Evolutionary conservation across 2,888 invertebrate genomes (phyloP).

Genomic region (Mythimna impura): DNA sequence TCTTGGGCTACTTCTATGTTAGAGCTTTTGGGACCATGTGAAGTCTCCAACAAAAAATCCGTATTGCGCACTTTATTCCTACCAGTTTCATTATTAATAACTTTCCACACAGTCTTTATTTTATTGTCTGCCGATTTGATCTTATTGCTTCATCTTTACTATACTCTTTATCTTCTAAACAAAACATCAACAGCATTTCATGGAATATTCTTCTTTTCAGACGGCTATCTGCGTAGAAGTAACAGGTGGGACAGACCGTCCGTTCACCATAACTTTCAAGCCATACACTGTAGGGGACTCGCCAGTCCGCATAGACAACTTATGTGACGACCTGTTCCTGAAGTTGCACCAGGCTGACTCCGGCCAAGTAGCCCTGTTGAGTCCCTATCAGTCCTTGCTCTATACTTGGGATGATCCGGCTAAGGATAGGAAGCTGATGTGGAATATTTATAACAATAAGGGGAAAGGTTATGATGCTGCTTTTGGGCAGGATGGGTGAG

Average conservation of each 20-base stretch:
- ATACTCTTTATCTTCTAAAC: too few relatives aligned
- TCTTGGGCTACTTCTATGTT: too few relatives aligned
- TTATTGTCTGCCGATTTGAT: too few relatives aligned
- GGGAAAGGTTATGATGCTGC: conserved; percentile 93
- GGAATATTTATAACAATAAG: conserved; percentile 96
- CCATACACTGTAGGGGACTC: conserved; percentile 94
- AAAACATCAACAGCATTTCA: too few relatives aligned
- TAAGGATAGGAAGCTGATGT: conserved; percentile 92
- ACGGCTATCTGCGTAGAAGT: conserved; percentile 93
- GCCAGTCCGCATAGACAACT: conserved; percentile 95
- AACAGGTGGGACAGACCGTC: conserved; percentile 93
- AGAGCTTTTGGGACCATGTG: too few relatives aligned
- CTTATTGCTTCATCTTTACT: too few relatives aligned
- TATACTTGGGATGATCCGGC: conserved; percentile 97
- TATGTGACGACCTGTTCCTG: conserved; percentile 94
- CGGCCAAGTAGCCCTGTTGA: conserved; percentile 92
- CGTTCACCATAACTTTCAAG: conserved; percentile 94
- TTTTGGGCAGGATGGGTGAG: conserved; percentile 92
- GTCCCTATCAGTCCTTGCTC: conserved; percentile 93
- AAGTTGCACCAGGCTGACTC: conserved; percentile 93
- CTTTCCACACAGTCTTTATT: too few relatives aligned
- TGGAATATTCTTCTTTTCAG: conserved; percentile 77
- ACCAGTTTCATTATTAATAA: too few relatives aligned
- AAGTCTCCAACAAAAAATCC: too few relatives aligned
- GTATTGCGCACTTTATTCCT: too few relatives aligned